phyloP scores from a whole-genome alignment of 2,888 invertebrate species.

The Eremobia ochroleuca region DNA sequence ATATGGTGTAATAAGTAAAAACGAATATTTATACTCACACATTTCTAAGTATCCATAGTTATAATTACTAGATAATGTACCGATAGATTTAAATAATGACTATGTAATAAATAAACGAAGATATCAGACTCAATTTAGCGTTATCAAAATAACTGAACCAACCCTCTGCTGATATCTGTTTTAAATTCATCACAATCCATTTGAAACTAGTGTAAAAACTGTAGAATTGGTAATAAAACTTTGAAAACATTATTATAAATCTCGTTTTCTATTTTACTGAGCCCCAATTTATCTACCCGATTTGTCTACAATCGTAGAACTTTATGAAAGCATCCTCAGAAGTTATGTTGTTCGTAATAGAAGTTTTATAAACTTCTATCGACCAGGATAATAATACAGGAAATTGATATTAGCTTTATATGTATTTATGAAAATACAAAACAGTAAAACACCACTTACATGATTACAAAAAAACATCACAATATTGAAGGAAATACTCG shows the following conservation, averaged over 20 bases:
- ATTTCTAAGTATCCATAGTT: conserved; percentile 66
- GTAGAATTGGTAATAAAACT: conserved; percentile 88
- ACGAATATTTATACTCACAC: conserved; percentile 78
- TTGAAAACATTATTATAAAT: conserved; percentile 74
- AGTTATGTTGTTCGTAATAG: conserved; percentile 3
- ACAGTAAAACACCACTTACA: conserved; percentile 17
- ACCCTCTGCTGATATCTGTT: conserved; percentile 77
- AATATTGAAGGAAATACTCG: conserved; percentile 14
- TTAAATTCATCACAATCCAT: conserved; percentile 80
- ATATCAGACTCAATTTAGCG: conserved; percentile 77
- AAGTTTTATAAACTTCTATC: conserved; percentile 3
- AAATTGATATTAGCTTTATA: neutral
- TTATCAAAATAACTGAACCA: conserved; percentile 77
- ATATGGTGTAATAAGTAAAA: conserved; percentile 63
- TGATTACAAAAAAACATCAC: conserved; percentile 32
- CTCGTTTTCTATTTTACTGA: conserved; percentile 53
- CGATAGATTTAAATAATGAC: conserved; percentile 69
- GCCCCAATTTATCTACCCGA: conserved; percentile 29
- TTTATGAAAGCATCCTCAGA: conserved; percentile 31
- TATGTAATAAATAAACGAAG: conserved; percentile 69
- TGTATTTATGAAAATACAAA: conserved; percentile 1
- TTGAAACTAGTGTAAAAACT: conserved; percentile 82
- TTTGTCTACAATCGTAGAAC: conserved; percentile 34
- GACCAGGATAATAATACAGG: neutral
- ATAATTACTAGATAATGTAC: conserved; percentile 69